phyloP scores from a whole-genome alignment of 2,888 invertebrate genomes.

The Itoplectis maculator region DNA sequence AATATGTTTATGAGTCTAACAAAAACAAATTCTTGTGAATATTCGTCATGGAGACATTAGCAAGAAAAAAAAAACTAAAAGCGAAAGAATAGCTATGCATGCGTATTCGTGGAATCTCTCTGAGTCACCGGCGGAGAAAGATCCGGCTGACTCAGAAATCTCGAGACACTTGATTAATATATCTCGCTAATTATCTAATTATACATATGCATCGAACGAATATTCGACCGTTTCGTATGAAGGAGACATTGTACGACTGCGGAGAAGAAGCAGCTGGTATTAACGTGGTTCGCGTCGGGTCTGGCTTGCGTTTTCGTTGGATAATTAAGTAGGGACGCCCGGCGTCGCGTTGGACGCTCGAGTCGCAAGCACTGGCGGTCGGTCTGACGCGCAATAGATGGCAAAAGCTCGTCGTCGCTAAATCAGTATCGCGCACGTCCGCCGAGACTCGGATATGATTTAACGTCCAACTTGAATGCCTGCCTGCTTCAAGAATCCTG shows the following conservation, averaged over 20 bases:
- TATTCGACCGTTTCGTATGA: conserved; percentile 2
- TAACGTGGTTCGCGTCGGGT: conserved; percentile 35
- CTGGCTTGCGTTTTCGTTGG: conserved; percentile 48
- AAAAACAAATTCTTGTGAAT: no score
- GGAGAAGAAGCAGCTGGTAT: conserved; percentile 56
- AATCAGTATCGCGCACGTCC: conserved; percentile 64
- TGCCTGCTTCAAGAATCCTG: conserved; percentile 50
- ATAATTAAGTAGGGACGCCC: conserved; percentile 64
- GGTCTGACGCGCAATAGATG: not conserved
- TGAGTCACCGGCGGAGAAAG: not conserved
- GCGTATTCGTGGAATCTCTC: not conserved
- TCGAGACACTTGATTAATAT: conserved; percentile 15
- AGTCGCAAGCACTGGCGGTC: conserved; percentile 15
- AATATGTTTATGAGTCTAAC: no score
- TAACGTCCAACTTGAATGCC: conserved; percentile 45
- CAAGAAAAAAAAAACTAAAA: no score
- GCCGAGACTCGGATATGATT: conserved; percentile 67
- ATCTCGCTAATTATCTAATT: conserved; percentile 38
- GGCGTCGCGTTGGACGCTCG: conserved; percentile 43
- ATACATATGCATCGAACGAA: conserved; percentile 16
- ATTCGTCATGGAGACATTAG: no score
- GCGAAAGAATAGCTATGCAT: no score
- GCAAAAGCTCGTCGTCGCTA: conserved; percentile 53
- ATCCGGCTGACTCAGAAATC: not conserved
- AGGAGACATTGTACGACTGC: conserved; percentile 24